Base-by-base conservation (phyloP, 2,888 invertebrate genomes). In the Drosophila tanythrix region DNA sequence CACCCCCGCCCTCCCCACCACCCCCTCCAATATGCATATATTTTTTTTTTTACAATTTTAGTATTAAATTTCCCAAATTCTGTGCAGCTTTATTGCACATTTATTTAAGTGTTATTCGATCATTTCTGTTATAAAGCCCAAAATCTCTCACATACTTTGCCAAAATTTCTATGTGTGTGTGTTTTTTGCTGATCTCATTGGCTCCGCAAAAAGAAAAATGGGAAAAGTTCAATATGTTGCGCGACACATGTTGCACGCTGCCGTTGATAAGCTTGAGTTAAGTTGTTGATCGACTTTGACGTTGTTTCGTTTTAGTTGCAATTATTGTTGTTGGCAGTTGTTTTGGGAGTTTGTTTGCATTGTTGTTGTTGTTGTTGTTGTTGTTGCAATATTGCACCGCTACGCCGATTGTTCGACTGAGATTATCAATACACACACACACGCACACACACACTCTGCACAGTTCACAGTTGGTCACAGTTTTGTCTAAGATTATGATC, bases 121-220 rank as follows among this genome's bases (percentile, higher is more conserved):
- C 2, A 5, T 21, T 43, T 43, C 43, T 2, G 2, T 21, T 15
- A 3, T 48, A 25, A 25, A 18, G 27, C 56, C 33, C 53, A 15
- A 27, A 21, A 10, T 21, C 46, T 18, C 11, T 40, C 77, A 79
- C 75, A 74, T 74, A 76, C 75, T 67, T 63, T 51, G 58, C 25
- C 18, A 25, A 55, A 46, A 15, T 25, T 8, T 8, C 18, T 15
- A 10, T 21, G n/a, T 6, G 36, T 38, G 13, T 60, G 48, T 38
- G 52, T 50, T 79, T 25, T 43, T 43, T 68, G 81, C 81, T 82
- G 82, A 82, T 81, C 74, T 82, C 79, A 84, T 76, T 60, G 58
- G 58, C 21, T 21, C n/a, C 35, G 55, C 63, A 18, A 7, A 33
- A 46, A 8, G 8, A 8, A 25, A 46, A 2, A 21, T 13, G 46